Base-by-base conservation (phyloP, 2,797 vertebrate species). In the Rhinella marina region DNA sequence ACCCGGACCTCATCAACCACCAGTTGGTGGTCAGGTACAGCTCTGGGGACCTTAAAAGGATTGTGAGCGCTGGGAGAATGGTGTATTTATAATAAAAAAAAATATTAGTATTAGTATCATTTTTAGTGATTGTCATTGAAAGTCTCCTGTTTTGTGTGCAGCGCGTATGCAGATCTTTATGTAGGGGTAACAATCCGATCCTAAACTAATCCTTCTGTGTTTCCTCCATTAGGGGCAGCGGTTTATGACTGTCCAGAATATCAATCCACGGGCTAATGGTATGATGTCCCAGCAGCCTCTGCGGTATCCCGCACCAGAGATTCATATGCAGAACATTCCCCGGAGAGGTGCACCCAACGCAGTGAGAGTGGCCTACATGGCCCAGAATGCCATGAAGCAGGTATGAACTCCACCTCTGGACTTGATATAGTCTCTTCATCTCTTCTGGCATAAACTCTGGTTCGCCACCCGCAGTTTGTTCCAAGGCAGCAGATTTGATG, bases 321-420 rank as follows among this genome's bases (percentile, higher is more conserved):
- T 80, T 19, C 84, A 88, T 12, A 81, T 81, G 73, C 95, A 95
- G 87, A 95, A 88, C 82, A 21, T 93, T 17, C 92, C 93, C 54
- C 92, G 94, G 27, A 84, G 93, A 90, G 62, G 92, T 75, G 80
- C 68, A 2, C 92, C 94, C 87, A 94, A 85, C 72, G 94, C 94
- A 0, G 78, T 95, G 8, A 94, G 96, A 85, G 94, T 95, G 93
- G 94, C 94, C 32, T 94, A 95, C 87, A 92, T 96, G 93, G 93
- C 94, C 27, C 95, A 95, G 68, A 95, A 96, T 88, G 94, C 94
- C 84, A 95, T 96, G 91, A 96, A 96, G 81, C 95, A 96, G 95
- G 95, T 96, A 90, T 23, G 19, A 8, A n/a, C 29, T 0, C 83
- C 52, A 13, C 19, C 14, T 25, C 87, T 68, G 1, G 11, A 41